Evolutionary conservation across 2,113 vertebrate species (phyloP).

Genomic region (Dromaius novaehollandiae): DNA sequence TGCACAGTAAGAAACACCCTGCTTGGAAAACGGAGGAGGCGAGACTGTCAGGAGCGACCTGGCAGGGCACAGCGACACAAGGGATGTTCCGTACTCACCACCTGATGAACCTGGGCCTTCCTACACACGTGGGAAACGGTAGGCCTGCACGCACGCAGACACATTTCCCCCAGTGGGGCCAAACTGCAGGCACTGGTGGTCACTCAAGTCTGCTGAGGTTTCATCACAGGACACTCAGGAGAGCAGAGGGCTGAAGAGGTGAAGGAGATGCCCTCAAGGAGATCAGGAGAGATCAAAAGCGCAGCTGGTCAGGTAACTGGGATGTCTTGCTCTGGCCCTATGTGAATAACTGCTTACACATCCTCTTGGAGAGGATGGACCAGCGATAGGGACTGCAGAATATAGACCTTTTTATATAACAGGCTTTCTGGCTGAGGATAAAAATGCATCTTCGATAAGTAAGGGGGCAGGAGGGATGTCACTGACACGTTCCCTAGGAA

Average conservation of each 20-base stretch:
- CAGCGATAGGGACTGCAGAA: background rate
- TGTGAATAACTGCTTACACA: background rate
- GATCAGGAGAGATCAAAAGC: background rate
- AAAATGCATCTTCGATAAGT: background rate
- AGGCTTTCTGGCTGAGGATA: background rate
- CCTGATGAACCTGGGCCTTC: too few relatives aligned
- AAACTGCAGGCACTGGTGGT: accelerated
- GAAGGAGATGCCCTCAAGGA: background rate
- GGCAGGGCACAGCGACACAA: background rate
- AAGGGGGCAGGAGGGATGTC: background rate
- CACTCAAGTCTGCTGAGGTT: background rate
- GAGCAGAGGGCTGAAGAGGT: background rate
- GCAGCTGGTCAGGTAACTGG: background rate
- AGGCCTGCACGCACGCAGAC: background rate
- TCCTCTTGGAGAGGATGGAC: accelerated
- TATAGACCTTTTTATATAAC: background rate
- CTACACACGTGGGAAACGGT: background rate
- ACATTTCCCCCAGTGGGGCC: background rate
- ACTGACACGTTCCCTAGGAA: background rate
- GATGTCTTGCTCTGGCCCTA: background rate
- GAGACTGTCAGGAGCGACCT: background rate
- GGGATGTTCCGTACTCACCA: background rate
- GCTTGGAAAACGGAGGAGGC: background rate
- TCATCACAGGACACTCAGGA: background rate
- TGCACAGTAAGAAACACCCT: background rate